Conservation (phyloP, 2,888 invertebrate species). For the Cryptocephalus moraei region DNA sequence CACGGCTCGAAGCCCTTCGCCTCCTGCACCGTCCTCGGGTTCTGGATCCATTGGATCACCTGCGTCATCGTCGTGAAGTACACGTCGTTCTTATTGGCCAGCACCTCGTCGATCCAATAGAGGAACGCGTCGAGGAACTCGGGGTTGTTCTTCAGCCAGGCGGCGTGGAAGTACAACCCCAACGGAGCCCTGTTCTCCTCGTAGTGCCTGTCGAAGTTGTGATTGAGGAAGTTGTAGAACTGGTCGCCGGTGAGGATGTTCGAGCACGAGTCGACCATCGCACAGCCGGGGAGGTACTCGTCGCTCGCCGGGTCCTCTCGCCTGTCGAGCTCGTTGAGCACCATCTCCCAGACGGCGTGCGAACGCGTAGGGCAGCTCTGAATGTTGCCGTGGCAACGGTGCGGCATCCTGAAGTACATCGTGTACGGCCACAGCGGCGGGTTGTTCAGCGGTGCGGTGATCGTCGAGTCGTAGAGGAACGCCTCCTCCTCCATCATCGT, state of each 20-base stretch:
- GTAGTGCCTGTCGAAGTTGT: constrained; percentile 88
- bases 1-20: constrained; percentile 89
- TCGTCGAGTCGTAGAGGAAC: constrained; percentile 91
- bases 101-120: constrained; percentile 85
- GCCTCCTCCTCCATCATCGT: constrained; percentile 96
- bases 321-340: constrained; percentile 87
- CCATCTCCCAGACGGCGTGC: constrained; percentile 94
- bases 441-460: constrained; percentile 82
- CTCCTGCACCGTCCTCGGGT: constrained; percentile 73
- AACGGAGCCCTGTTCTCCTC: constrained; percentile 82
- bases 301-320: constrained; percentile 84
- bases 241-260: constrained; percentile 87
- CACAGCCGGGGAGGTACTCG: constrained; percentile 82
- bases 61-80: constrained; percentile 95
- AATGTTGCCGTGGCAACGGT: constrained; percentile 84
- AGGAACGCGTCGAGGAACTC: constrained; percentile 87
- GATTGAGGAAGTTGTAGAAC: constrained; percentile 88
- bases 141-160: constrained; percentile 87
- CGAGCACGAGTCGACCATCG: constrained; percentile 92
- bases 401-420: constrained; percentile 95
- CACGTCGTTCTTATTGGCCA: constrained; percentile 78
- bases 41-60: constrained; percentile 93
- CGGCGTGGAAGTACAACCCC: constrained; percentile 87
- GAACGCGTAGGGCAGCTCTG: constrained; percentile 86
- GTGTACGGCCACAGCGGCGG: constrained; percentile 97